Conservation (phyloP, 2,888 invertebrate genomes). For the Sisyra terminalis region DNA sequence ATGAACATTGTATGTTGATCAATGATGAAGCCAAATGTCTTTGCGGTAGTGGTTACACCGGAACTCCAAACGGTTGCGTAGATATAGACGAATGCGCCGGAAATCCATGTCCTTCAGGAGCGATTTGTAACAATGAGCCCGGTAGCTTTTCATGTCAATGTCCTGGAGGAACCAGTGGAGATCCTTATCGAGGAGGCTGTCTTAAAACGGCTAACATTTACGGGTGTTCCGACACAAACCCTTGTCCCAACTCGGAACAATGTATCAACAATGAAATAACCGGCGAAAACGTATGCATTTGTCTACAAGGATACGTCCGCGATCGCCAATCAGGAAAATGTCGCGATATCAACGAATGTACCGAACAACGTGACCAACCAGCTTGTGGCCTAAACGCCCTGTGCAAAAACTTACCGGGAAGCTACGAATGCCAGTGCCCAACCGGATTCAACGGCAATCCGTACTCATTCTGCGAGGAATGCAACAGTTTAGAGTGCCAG, state of each 20-base stretch:
- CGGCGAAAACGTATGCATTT: conserved; percentile 72
- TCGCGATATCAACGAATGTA: conserved; percentile 75
- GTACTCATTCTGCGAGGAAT: conserved; percentile 41
- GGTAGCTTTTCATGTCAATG: conserved; percentile 80
- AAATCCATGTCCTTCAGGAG: conserved; percentile 68
- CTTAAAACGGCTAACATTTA: conserved; percentile 42
- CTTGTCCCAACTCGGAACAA: conserved; percentile 72
- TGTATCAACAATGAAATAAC: conserved; percentile 61
- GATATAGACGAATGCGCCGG: conserved; percentile 79
- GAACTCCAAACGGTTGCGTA: conserved; percentile 53
- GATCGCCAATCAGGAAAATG: conserved; percentile 58
- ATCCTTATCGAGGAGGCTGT: conserved; percentile 67
- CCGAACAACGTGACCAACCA: conserved; percentile 51
- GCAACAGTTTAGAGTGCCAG: conserved; percentile 66
- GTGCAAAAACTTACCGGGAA: conserved; percentile 84
- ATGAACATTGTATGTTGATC: conserved; percentile 75
- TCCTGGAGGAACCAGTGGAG: conserved; percentile 63
- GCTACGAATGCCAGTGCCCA: conserved; percentile 85
- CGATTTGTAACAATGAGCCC: conserved; percentile 76
- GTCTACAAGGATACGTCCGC: conserved; percentile 72
- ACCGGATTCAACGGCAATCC: conserved; percentile 81
- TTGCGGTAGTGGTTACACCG: conserved; percentile 68
- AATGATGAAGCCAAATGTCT: conserved; percentile 72
- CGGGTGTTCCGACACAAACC: conserved; percentile 55
- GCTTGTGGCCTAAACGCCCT: conserved; percentile 80